Conservation (phyloP, 2,113 vertebrate genomes). For the Herpailurus yagouaroundi region DNA sequence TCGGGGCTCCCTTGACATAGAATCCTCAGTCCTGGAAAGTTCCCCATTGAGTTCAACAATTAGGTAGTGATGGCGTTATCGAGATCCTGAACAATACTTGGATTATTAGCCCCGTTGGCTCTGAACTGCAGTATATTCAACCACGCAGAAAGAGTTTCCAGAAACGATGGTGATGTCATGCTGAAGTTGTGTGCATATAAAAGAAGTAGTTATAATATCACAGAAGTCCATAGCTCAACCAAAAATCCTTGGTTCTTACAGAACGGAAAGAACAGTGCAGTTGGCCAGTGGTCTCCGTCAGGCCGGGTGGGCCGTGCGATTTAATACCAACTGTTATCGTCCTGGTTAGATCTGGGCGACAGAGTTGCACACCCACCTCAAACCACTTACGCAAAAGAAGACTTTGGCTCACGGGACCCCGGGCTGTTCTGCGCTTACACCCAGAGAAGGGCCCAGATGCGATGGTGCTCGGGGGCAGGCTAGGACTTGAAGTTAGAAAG, state of each 20-base stretch:
- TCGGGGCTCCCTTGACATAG: not conserved
- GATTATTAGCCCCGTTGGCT: not conserved
- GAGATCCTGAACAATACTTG: not conserved
- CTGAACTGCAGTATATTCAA: not conserved
- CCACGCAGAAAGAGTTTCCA: not conserved
- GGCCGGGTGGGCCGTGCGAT: too few species aligned
- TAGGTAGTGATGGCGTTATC: not conserved
- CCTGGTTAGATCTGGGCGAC: not conserved
- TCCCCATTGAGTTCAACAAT: not conserved
- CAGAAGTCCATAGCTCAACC: not conserved
- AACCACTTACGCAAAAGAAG: not conserved
- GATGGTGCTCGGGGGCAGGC: fast-evolving
- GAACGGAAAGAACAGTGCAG: not conserved
- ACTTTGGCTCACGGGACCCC: not conserved
- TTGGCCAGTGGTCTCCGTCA: not conserved
- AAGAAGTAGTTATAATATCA: not conserved
- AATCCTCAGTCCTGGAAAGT: not conserved
- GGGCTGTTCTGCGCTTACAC: fast-evolving
- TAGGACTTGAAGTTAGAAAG: not conserved
- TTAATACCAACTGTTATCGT: not conserved
- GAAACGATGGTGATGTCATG: not conserved
- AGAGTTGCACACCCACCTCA: not conserved
- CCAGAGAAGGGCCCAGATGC: fast-evolving
- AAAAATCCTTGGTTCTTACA: not conserved
- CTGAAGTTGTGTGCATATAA: not conserved